phyloP scores from a whole-genome alignment of 2,888 invertebrate genomes.

The Chouioia cunea region DNA sequence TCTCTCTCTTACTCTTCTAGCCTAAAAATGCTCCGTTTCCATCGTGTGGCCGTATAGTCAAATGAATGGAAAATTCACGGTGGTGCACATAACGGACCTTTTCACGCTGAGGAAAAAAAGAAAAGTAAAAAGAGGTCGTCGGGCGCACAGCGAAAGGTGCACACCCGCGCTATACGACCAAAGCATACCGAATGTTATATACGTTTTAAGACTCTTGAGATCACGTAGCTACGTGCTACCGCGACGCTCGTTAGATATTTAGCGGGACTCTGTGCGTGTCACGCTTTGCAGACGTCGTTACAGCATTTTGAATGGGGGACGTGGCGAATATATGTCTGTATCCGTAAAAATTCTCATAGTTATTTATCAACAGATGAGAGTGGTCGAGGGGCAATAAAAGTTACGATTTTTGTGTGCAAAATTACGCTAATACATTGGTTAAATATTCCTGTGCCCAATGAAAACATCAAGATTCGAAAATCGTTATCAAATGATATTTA shows the following conservation, averaged over 20 bases:
- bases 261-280: neutral
- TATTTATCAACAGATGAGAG: no score
- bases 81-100: neutral
- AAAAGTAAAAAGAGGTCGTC: constrained; percentile 22
- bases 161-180: neutral
- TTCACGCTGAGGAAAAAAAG: constrained; percentile 17
- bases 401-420: no score
- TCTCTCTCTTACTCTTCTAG: neutral
- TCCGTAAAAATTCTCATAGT: no score
- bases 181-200: constrained; percentile 14
- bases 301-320: no score
- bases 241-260: constrained; percentile 1
- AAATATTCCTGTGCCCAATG: no score
- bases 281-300: no score
- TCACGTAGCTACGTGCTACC: neutral
- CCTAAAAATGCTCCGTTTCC: no score
- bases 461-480: no score
- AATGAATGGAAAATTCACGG: constrained; percentile 22
- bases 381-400: no score
- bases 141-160: neutral
- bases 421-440: no score
- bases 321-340: no score
- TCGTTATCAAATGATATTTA: no score
- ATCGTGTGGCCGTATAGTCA: neutral
- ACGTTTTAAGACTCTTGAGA: neutral